Base-by-base conservation (phyloP, 2,888 invertebrate genomes). In the Eupithecia tripunctaria region DNA sequence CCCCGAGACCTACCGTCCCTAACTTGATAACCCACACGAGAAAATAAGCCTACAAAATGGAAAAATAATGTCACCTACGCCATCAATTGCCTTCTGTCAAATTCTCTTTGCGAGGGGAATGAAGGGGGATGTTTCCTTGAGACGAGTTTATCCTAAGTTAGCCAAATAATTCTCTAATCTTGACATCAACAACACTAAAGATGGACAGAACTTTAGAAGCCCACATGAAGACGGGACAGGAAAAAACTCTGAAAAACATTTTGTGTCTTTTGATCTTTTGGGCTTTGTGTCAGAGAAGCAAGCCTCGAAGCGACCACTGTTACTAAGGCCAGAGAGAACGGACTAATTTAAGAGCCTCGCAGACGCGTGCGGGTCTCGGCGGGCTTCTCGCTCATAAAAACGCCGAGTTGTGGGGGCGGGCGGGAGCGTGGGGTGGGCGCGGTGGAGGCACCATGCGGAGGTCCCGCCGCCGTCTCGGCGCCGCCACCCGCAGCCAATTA, bases 401-500 rank as follows among this genome's bases (percentile, higher is more conserved):
- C 89, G 87, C 83, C 86, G 85, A 89, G 87, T 88, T 83, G 87
- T 83, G 78, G 88, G 87, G 88, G 88, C 83, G 88, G 87, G 84
- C 85, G 88, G 93, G 91, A 82, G 90, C 79, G 84, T 85, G 87
- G 90, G 83, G 85, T 85, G 89, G 86, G 90, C 82, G 82, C 82
- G 79, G 78, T 80, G 91, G 89, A 88, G 91, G 90, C 84, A 87
- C 91, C 93, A 92, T 94, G 94, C 94, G 91, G 94, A 90, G 94
- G 94, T 93, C 90, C 93, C 90, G 88, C 93, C 92, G 92, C 92
- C 92, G 93, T 94, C 94, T 94, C 93, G 94, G 94, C 94, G 94
- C 94, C 93, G 88, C 93, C 93, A 90, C 94, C 94, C 93, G 94
- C 93, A 94, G 92, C 93, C 94, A 94, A 94, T 94, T 94, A 94